Evolutionary conservation across 2,797 vertebrate genomes (phyloP), one percentile per base, ranked within the genome.

Genomic region (Pogoniulus pusillus): DNA sequence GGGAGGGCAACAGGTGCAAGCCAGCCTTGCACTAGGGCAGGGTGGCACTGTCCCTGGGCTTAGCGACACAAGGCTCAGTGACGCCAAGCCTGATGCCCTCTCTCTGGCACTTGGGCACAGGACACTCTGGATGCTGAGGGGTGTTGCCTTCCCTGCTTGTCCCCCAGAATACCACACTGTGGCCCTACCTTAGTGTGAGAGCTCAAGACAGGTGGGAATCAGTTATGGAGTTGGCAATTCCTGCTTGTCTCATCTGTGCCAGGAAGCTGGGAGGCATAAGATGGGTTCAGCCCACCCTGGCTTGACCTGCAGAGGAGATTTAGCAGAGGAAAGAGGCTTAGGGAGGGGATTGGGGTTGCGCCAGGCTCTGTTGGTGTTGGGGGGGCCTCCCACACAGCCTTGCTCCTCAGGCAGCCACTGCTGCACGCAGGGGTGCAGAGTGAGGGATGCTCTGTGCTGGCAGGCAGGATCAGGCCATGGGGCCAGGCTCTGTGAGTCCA

Each of bases 261-360:
- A 0, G 41, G 2, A 4, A 81, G 53, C 26, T 19, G 14, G 73
- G 73, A 88, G 62, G 69, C 2, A 4, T 34, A 58, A 37, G 63
- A 64, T 1, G 3, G 41, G 57, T 81, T 88, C 77, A 65, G 66
- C 71, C 63, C 1, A 2, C 85, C 77, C 74, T 27, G 6, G 65
- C 69, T 85, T 30, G 23, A 91, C 94, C 83, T 78, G 87, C 2
- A 0, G 20, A 91, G 37, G 7, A 55, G 95, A 96, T 95, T 96
- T 93, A 92, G 72, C 3, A 0, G 58, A 87, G 79, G 23, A 95
- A 95, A 94, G 95, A 89, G 76, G 94, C 94, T 96, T 96, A 95
- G 66, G 73, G 82, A 91, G 58, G 63, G 89, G 94, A 96, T 93
- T 96, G 82, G 82, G 92, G 91, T 86, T 95, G 92, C 4, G 6